These are phyloP conservation scores for Torymus texanus DNA, from an alignment of 2,888 invertebrate genomes.

Conservation along the genomic window DNA sequence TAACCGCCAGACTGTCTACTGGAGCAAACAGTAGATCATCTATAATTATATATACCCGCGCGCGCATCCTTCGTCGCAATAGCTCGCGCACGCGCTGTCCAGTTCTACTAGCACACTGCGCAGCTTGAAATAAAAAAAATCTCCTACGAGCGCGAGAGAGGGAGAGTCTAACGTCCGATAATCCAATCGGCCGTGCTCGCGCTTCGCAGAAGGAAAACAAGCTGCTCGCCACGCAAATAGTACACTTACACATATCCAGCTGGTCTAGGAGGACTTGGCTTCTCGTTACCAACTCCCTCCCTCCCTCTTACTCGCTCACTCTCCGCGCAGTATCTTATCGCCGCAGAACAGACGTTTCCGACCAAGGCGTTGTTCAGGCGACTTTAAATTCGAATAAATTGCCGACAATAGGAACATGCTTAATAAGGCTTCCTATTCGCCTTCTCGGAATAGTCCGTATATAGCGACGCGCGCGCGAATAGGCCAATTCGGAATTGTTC, in stretches of 20 bases:
- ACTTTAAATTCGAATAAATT: slow-evolving; percentile 37
- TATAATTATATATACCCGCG: background rate
- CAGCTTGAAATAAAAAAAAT: background rate
- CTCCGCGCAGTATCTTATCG: slow-evolving; percentile 31
- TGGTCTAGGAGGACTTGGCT: slow-evolving; percentile 4
- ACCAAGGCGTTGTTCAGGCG: background rate
- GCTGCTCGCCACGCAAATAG: background rate
- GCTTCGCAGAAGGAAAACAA: slow-evolving; percentile 43
- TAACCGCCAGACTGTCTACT: background rate
- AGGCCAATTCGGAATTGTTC: slow-evolving; percentile 14
- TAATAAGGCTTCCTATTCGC: slow-evolving; percentile 27
- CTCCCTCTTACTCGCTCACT: no score
- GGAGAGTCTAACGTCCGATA: slow-evolving; percentile 37
- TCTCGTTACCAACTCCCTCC: background rate
- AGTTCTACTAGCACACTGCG: no score
- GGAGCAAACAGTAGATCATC: background rate
- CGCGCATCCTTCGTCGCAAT: background rate
- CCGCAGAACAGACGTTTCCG: slow-evolving; percentile 15
- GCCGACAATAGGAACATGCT: slow-evolving; percentile 18
- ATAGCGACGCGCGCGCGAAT: background rate
- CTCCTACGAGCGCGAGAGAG: background rate
- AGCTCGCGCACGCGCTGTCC: background rate
- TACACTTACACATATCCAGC: background rate
- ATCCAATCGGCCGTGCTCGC: slow-evolving; percentile 24
- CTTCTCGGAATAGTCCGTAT: slow-evolving; percentile 17